Evolutionary conservation across 2,797 vertebrate species (phyloP).

Genomic region (Lycodopsis pacificus): DNA sequence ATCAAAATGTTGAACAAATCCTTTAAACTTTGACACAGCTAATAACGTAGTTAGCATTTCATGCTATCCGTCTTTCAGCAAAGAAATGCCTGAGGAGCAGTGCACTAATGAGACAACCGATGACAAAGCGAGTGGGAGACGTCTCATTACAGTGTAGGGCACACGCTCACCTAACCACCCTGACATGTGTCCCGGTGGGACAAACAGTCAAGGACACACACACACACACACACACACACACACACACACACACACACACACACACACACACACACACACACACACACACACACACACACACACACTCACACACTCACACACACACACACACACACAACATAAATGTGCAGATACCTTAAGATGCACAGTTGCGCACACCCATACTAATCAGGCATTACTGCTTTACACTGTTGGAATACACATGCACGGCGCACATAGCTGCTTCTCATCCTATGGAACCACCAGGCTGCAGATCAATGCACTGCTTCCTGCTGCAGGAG

Average conservation of each 20-base stretch:
- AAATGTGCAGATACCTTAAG: not conserved
- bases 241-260: slow-evolving; percentile 5
- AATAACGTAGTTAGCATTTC: not conserved
- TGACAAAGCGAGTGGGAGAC: not conserved
- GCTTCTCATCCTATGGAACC: slow-evolving; percentile 47
- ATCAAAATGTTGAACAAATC: not conserved
- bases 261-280: slow-evolving; percentile 10
- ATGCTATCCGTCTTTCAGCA: not conserved
- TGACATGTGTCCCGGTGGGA: slow-evolving; percentile 35
- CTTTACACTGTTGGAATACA: slow-evolving; percentile 24
- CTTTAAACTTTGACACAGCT: too few relatives aligned
- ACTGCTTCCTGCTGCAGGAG: slow-evolving; percentile 59
- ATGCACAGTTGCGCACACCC: not conserved
- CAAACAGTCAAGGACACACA: slow-evolving; percentile 19
- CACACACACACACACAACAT: slow-evolving; percentile 15
- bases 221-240: not conserved
- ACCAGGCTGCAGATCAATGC: slow-evolving; percentile 63
- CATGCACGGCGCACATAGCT: slow-evolving; percentile 19
- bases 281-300: slow-evolving; percentile 5
- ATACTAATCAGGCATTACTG: slow-evolving; percentile 29
- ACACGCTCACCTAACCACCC: slow-evolving; percentile 33
- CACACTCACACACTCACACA: slow-evolving; percentile 7
- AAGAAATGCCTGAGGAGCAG: slow-evolving; percentile 10
- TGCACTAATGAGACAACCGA: slow-evolving; percentile 37
- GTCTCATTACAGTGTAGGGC: slow-evolving; percentile 25